Conservation (phyloP, 2,113 vertebrate species). For the Pelmatolapia mariae region DNA sequence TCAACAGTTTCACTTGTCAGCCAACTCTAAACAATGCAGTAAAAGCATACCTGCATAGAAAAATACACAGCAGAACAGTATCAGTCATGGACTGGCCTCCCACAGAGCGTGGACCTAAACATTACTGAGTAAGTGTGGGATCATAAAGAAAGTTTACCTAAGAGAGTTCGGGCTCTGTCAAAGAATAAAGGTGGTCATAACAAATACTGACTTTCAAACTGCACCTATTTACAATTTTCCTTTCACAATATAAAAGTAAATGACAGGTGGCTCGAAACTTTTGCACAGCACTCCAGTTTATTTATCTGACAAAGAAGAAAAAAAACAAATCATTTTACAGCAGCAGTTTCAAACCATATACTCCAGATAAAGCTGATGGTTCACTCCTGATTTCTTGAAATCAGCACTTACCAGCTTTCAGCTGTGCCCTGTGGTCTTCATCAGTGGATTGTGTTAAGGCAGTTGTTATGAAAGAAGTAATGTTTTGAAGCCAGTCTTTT, state of each 20-base stretch:
- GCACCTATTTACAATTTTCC: neutral
- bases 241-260: neutral
- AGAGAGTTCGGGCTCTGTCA: neutral
- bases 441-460: neutral
- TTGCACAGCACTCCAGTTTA: neutral
- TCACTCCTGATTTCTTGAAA: neutral
- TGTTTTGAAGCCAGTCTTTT: neutral
- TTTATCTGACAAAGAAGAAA: neutral
- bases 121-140: neutral
- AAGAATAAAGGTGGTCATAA: neutral
- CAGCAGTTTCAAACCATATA: neutral
- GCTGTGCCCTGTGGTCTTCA: neutral
- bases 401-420: neutral
- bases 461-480: neutral
- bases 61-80: neutral
- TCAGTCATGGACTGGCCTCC: neutral
- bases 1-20: neutral
- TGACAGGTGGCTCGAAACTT: rapidly evolving
- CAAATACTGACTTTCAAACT: neutral
- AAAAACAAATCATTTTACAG: neutral
- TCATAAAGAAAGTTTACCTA: neutral
- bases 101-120: neutral
- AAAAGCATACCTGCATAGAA: neutral
- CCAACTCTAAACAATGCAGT: neutral
- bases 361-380: neutral